Conservation (phyloP, 2,888 invertebrate genomes). For the Microctonus hyperodae region DNA sequence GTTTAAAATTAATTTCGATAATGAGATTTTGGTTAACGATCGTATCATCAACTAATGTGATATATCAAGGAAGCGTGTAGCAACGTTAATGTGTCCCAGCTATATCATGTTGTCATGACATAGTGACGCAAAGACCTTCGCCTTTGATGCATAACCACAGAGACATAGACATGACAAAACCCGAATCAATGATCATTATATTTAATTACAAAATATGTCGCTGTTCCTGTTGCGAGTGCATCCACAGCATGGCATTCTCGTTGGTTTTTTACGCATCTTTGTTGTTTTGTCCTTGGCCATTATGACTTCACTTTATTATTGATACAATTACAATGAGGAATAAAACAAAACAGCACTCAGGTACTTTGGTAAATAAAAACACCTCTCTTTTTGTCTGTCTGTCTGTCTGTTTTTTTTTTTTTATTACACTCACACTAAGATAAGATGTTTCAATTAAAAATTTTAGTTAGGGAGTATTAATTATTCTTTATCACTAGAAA, state of each 20-base stretch:
- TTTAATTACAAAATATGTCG: slow-evolving; percentile 59
- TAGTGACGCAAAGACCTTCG: background rate
- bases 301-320: slow-evolving; percentile 31
- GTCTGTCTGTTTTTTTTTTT: background rate
- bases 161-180: background rate
- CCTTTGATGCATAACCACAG: background rate
- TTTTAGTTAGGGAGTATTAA: background rate
- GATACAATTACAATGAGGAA: slow-evolving; percentile 15
- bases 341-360: slow-evolving; percentile 18
- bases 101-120: background rate
- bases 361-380: background rate
- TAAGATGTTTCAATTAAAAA: background rate
- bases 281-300: slow-evolving; percentile 44
- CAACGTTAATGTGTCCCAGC: slow-evolving; percentile 7
- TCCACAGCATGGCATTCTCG: slow-evolving; percentile 58
- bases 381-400: background rate
- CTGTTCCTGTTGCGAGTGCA: slow-evolving; percentile 62
- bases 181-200: slow-evolving; percentile 22
- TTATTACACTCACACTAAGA: background rate
- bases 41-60: slow-evolving; percentile 1
- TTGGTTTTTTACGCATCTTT: slow-evolving; percentile 47
- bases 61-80: background rate
- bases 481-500: background rate
- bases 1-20: background rate
- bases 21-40: background rate